Conservation (phyloP, 2,888 invertebrate genomes). For the Melikaiella ostensackeni region DNA sequence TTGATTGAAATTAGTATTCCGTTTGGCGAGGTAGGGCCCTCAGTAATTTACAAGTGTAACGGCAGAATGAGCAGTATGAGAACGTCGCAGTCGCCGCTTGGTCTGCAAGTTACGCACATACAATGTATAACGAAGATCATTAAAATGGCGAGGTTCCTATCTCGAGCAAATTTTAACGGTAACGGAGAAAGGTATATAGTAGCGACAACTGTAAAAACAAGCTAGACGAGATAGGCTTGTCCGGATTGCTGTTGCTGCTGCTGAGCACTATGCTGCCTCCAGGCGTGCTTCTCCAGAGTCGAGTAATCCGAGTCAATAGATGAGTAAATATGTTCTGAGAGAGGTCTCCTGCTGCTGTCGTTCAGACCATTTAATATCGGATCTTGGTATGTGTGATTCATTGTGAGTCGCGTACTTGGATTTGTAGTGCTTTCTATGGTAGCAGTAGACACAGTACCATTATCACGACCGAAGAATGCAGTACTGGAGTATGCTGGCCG, state of each 20-base stretch:
- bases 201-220: conserved; percentile 39
- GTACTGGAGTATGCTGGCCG: conserved; percentile 73
- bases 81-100: conserved; percentile 31
- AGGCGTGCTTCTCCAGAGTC: conserved; percentile 85
- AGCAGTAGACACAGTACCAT: conserved; percentile 77
- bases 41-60: conserved; percentile 58
- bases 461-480: conserved; percentile 53
- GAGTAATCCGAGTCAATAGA: conserved; percentile 94
- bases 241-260: conserved; percentile 76
- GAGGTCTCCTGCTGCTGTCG: conserved; percentile 80
- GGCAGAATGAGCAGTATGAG: conserved; percentile 33
- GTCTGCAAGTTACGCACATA: not conserved
- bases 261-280: conserved; percentile 77
- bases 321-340: conserved; percentile 93
- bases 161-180: conserved; percentile 41
- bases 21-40: conserved; percentile 72
- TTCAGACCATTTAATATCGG: conserved; percentile 68
- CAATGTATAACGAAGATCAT: conserved; percentile 30
- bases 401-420: conserved; percentile 81
- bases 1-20: conserved; percentile 59
- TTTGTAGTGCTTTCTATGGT: conserved; percentile 77
- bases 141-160: conserved; percentile 39
- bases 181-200: conserved; percentile 38
- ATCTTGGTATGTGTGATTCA: conserved; percentile 75
- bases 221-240: conserved; percentile 78